phyloP scores from a whole-genome alignment of 2,113 vertebrate genomes.

The Trochalopteron elliotii region DNA sequence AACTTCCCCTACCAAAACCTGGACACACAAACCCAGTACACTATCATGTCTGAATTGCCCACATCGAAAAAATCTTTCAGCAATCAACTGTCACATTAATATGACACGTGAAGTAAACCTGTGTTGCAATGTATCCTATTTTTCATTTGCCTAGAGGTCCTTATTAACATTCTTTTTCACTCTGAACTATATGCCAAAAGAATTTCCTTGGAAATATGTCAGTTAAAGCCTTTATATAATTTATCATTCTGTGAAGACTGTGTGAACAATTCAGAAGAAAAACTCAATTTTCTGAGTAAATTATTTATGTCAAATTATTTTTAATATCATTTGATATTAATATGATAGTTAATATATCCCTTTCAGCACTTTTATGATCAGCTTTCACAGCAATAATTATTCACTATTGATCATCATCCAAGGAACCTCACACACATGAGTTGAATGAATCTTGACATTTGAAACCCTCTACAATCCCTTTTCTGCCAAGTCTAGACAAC shows the following conservation, averaged over 20 bases:
- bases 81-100: neutral
- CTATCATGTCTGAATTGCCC: neutral
- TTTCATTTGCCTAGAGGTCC: neutral
- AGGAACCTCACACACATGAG: neutral
- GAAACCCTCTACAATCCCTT: neutral
- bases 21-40: neutral
- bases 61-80: neutral
- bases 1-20: accelerated
- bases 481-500: neutral
- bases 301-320: neutral
- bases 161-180: neutral
- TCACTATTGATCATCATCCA: neutral
- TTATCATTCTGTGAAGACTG: neutral
- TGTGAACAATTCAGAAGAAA: neutral
- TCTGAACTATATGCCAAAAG: neutral
- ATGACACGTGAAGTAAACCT: neutral
- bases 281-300: neutral
- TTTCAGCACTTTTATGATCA: neutral
- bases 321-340: neutral
- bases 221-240: neutral
- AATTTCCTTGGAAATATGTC: neutral
- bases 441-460: neutral
- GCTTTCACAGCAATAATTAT: neutral
- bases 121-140: neutral
- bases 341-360: neutral